Evolutionary conservation across 1,140 invertebrate species (phyloP), one percentile per base, ranked within the genome.

Genomic region (Drosophila kohkoa): DNA sequence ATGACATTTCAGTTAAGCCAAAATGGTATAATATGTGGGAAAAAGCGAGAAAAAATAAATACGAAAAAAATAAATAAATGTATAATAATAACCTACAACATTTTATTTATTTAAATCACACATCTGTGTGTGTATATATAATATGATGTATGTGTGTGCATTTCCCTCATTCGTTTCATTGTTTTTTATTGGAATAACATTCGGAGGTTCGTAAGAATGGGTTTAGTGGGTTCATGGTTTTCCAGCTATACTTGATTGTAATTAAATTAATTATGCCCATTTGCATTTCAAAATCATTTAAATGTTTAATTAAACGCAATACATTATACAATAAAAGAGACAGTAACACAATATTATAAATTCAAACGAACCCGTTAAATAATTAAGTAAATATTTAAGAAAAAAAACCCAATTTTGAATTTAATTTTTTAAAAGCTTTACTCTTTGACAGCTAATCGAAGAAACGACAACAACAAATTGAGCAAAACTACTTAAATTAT

Each of bases 221-320:
- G 32, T 25, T 11, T 28, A 13, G 20, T 25, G 20, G 28, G 28
- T 62, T 43, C 13, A 32, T 11, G 15, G 46, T 71, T 72, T 66
- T 63, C 57, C 54, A 45, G 68, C 43, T 43, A 16, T 70, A 68
- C 69, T 88, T 83, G 70, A 81, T 75, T 80, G 55, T 89, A 83
- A 88, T 89, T 89, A 78, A 83, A 88, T 88, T 88, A 89, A 88
- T 88, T 83, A 88, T 88, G 85, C 81, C 67, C 63, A 78, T 88
- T 88, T 88, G 80, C 66, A 83, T 89, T 88, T 67, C 35, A 88
- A 83, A 89, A 77, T 52, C 63, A 81, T 88, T 88, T 83, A 89
- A 89, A 87, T 88, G 67, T 80, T 82, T 88, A 82, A 88, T 87
- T 82, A 75, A 88, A 81, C 55, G 13, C 55, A 67, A 55, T 52